A percentile compares a stretch with the other conserved stretches of the same genome.
Evolutionary conservation across 2,113 vertebrate species (phyloP).

Genomic region (Menidia beryllina): DNA sequence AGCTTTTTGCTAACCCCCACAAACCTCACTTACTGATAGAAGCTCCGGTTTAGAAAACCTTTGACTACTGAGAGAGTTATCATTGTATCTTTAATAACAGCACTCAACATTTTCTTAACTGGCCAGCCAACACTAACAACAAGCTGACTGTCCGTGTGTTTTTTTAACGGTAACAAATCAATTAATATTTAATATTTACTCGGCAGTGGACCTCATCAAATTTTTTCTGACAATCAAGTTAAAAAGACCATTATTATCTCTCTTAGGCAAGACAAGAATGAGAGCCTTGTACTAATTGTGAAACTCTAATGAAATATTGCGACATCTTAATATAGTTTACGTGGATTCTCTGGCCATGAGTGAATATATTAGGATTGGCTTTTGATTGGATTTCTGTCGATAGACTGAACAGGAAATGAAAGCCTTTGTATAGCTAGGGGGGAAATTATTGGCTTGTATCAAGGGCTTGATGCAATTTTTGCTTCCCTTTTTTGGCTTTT

Average conservation of each 20-base stretch:
- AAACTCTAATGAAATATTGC: conserved; percentile 54
- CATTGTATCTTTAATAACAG: not conserved
- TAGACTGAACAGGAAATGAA: conserved; percentile 70
- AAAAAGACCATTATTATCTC: conserved; percentile 20
- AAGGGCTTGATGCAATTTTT: conserved; percentile 65
- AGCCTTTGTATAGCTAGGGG: conserved; percentile 35
- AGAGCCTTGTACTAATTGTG: conserved; percentile 31
- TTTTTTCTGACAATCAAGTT: conserved; percentile 42
- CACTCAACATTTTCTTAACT: not conserved
- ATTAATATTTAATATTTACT: conserved; percentile 21
- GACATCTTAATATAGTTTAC: conserved; percentile 67
- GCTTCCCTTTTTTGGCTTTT: conserved; percentile 52
- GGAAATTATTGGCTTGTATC: conserved; percentile 54
- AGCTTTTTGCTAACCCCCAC: not conserved
- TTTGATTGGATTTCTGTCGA: conserved; percentile 71
- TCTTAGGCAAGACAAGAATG: conserved; percentile 18
- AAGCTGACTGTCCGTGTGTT: not conserved
- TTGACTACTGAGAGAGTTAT: not conserved
- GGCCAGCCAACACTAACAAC: not conserved
- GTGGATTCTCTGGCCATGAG: conserved; percentile 44
- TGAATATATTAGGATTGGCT: conserved; percentile 67
- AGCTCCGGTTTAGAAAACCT: not conserved
- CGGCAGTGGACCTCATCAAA: conserved; percentile 14
- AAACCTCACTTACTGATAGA: not conserved
- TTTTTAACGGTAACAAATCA: not conserved